phyloP scores from a whole-genome alignment of 2,113 vertebrate species.

The Holacanthus passer region DNA sequence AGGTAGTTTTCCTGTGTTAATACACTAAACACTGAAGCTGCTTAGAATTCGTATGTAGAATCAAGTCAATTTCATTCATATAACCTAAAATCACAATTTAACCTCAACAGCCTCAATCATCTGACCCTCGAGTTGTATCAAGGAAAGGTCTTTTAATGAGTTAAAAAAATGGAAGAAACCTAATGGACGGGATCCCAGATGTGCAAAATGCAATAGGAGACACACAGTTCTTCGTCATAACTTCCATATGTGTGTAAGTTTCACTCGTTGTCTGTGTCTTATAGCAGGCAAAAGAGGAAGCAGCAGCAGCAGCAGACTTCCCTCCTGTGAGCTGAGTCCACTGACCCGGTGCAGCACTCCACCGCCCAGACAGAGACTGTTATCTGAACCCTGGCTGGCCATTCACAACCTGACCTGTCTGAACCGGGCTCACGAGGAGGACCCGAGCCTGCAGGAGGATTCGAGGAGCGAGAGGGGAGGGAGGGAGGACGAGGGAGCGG shows the following conservation, averaged over 20 bases:
- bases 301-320: conserved; percentile 34
- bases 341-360: conserved; percentile 8
- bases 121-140: background rate
- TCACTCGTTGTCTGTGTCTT: background rate
- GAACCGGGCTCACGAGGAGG: conserved; percentile 67
- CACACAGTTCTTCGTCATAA: background rate
- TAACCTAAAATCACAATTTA: background rate
- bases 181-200: background rate
- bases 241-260: background rate
- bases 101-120: background rate
- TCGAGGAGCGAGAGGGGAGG: background rate
- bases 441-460: conserved; percentile 27
- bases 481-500: conserved; percentile 12
- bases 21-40: background rate
- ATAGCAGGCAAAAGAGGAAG: conserved; percentile 51
- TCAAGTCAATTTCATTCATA: background rate
- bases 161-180: background rate
- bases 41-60: background rate
- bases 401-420: conserved; percentile 77
- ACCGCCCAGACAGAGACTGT: conserved; percentile 55
- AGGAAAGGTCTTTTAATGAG: background rate
- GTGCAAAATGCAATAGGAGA: background rate
- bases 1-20: too few relatives aligned
- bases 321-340: conserved; percentile 39
- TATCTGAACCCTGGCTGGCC: conserved; percentile 78